These are phyloP conservation scores for Helicoverpa armigera DNA, from an alignment of 1,140 invertebrate species.

Conservation along the genomic window DNA sequence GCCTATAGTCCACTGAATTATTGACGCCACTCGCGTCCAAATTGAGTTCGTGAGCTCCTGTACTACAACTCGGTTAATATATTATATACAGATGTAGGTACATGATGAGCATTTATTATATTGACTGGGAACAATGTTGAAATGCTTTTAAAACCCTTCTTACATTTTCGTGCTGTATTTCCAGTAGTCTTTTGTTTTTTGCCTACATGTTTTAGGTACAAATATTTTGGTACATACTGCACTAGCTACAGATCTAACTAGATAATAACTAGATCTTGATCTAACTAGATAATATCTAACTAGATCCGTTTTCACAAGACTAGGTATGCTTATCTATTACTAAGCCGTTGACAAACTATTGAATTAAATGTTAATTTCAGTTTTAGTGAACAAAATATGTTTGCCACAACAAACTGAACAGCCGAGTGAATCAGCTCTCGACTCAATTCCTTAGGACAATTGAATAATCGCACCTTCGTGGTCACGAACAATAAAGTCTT, in stretches of 20 bases:
- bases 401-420: background rate
- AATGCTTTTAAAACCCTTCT: background rate
- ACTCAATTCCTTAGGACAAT: slow-evolving; percentile 24
- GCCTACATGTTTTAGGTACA: too few relatives aligned
- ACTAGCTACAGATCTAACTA: too few relatives aligned
- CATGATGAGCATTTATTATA: background rate
- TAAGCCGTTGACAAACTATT: too few relatives aligned
- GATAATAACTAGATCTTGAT: too few relatives aligned
- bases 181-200: too few relatives aligned
- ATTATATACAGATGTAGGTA: background rate
- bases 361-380: too few relatives aligned
- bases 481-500: slow-evolving; percentile 17
- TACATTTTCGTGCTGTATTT: background rate
- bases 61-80: background rate
- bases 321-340: too few relatives aligned
- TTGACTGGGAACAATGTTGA: background rate
- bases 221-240: too few relatives aligned
- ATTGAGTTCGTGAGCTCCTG: slow-evolving; percentile 24
- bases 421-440: background rate
- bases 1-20: slow-evolving; percentile 30
- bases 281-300: too few relatives aligned
- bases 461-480: slow-evolving; percentile 14
- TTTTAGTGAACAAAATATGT: background rate
- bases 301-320: too few relatives aligned
- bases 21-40: slow-evolving; percentile 27